Evolutionary conservation across 1,140 invertebrate genomes (phyloP), one percentile per base, ranked within the genome.

Genomic region (Trichoplusia ni): DNA sequence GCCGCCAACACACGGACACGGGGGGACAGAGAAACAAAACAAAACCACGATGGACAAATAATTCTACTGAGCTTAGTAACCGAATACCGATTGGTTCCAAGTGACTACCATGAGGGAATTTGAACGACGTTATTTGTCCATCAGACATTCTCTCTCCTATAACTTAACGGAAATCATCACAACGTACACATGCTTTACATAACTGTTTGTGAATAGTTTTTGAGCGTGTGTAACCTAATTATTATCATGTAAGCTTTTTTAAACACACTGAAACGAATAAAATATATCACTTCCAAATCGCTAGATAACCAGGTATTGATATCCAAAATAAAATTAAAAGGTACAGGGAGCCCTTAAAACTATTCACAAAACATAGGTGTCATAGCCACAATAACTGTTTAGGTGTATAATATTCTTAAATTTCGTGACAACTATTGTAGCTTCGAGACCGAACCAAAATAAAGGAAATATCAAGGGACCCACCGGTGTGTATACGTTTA

Each of bases 401-500:
- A n/a, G n/a, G n/a, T 69, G 70, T 69, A 68, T 75, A 64, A 61
- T 21, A 38, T 38, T 31, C 54, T 13, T 19, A 21, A 64, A 58
- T 53, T 18, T 27, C 6, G 21, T 16, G 31, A 35, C 42, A 19
- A 27, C 13, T 18, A 79, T 83, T 86, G 88, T 86, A 86, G 83
- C 88, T 87, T 66, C 62, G 88, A 89, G 54, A 86, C 86, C 86
- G 73, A 78, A 78, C 71, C 69, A 81, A 86, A 79, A 82, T 77
- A 80, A 85, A 87, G 76, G 76, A 79, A 82, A 82, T 83, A 81
- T 84, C 76, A 87, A 87, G 86, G 84, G 86, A 91, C 90, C 89
- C 86, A 91, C 95, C 95, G 56, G 95, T 95, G 84, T 96, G 95
- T 77, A 95, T 95, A 73, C 95, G 92, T 89, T 96, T 95, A 91